Conservation (phyloP, 2,888 invertebrate species). For the Helicoverpa assulta region DNA sequence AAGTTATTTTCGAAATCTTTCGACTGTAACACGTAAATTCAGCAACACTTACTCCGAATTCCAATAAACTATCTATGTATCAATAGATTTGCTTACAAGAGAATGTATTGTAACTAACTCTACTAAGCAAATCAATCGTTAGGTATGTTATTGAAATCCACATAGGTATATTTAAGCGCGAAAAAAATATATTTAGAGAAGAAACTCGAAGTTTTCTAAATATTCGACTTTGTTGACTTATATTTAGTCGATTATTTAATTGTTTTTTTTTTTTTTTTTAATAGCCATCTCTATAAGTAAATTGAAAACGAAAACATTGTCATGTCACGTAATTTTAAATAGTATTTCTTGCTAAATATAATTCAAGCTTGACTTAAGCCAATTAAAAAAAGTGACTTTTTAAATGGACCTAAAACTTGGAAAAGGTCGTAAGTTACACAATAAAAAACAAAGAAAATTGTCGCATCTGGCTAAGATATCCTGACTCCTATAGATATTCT, state of each 20-base stretch:
- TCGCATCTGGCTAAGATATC: neutral
- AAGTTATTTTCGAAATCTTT: conserved; percentile 32
- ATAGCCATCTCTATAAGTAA: neutral
- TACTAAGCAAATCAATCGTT: too few relatives aligned
- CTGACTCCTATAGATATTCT: neutral
- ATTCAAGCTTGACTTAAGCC: neutral
- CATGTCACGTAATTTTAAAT: neutral
- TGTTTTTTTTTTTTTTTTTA: conserved; percentile 13
- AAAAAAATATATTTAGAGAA: conserved; percentile 12
- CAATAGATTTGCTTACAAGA: too few relatives aligned
- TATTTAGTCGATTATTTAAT: conserved; percentile 44
- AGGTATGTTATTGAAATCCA: too few relatives aligned
- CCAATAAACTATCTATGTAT: too few relatives aligned
- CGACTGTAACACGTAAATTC: conserved; percentile 35
- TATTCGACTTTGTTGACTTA: conserved; percentile 42
- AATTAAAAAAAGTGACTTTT: neutral
- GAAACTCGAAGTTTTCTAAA: conserved; percentile 36
- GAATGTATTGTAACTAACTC: too few relatives aligned
- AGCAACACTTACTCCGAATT: too few relatives aligned
- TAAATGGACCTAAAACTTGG: neutral
- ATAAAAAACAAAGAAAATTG: neutral
- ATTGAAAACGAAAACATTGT: neutral
- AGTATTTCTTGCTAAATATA: too few relatives aligned
- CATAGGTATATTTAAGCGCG: too few relatives aligned
- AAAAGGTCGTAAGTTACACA: neutral